Conservation (phyloP, 2,888 invertebrate species). For the Orchesellides sinensis region DNA sequence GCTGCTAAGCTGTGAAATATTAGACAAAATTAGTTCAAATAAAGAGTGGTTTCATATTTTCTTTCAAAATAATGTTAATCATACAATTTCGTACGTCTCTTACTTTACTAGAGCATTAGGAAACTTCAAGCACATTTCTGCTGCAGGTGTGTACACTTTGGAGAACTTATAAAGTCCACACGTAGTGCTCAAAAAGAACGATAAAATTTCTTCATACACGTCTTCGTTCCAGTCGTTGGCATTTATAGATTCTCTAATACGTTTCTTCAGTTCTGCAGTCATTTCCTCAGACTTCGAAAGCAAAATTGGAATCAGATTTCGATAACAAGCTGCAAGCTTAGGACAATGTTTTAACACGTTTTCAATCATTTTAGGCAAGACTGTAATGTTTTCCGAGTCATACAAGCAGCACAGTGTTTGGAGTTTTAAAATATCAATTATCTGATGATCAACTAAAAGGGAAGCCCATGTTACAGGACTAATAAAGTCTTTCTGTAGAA, state of each 20-base stretch:
- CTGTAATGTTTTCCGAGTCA: conserved; percentile 82
- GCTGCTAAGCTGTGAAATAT: conserved; percentile 65
- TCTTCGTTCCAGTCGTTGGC: conserved; percentile 40
- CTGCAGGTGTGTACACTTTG: conserved; percentile 82
- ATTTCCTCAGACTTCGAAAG: conserved; percentile 63
- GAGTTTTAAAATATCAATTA: conserved; percentile 89
- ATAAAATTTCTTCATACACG: conserved; percentile 82
- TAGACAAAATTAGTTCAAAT: too few species aligned
- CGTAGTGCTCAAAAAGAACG: conserved; percentile 84
- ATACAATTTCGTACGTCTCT: background rate
- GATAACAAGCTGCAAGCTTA: conserved; percentile 81
- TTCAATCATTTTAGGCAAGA: conserved; percentile 82
- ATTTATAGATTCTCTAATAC: conserved; percentile 50
- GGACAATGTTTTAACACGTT: conserved; percentile 84
- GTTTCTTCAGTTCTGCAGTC: conserved; percentile 48
- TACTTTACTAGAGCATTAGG: conserved; percentile 54
- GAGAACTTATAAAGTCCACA: conserved; percentile 84
- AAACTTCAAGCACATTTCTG: conserved; percentile 50
- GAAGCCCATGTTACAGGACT: conserved; percentile 82
- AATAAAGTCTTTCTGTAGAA: conserved; percentile 80
- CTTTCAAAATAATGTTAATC: background rate
- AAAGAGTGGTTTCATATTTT: background rate
- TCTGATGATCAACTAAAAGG: conserved; percentile 86
- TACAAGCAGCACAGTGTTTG: conserved; percentile 88
- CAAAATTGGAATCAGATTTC: conserved; percentile 72